Evolutionary conservation across 2,888 invertebrate species (phyloP).

Genomic region (Pyrgus malvae): DNA sequence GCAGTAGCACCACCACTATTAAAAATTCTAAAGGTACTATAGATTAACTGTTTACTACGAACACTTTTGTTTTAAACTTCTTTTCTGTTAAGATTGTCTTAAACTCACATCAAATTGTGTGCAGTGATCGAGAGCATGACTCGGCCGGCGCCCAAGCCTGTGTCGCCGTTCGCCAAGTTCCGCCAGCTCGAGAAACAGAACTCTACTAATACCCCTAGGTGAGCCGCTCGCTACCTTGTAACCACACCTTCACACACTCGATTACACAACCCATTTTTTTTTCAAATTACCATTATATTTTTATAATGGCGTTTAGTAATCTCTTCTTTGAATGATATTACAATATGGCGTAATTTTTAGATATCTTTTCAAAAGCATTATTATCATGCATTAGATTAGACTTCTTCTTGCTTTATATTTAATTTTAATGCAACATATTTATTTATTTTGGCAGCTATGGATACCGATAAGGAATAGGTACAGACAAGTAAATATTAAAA

Average conservation of each 20-base stretch:
- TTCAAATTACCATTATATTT: not conserved
- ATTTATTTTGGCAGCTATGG: conserved; percentile 73
- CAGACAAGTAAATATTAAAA: conserved; percentile 68
- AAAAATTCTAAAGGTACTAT: conserved; percentile 84
- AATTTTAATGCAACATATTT: conserved; percentile 50
- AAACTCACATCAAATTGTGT: not conserved
- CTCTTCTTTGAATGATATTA: not conserved
- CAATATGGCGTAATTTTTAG: not conserved
- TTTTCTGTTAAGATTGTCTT: not conserved
- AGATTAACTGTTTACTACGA: too few species aligned
- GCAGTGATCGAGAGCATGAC: conserved; percentile 81
- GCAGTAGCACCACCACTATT: conserved; percentile 81
- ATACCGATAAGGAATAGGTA: conserved; percentile 66
- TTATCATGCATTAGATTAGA: conserved; percentile 16
- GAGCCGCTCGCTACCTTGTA: conserved; percentile 50
- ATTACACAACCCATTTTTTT: not conserved
- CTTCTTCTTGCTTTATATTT: conserved; percentile 34
- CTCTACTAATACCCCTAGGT: conserved; percentile 90
- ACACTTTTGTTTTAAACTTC: too few species aligned
- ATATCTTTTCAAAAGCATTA: conserved; percentile 9
- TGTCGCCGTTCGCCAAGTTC: conserved; percentile 95
- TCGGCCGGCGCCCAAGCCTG: conserved; percentile 83
- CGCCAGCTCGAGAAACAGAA: conserved; percentile 94
- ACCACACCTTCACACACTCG: not conserved
- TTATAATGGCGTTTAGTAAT: not conserved